A percentile compares a stretch with the other conserved stretches of the same genome.
Conservation (phyloP, 2,113 vertebrate species). For the Silurus meridionalis region DNA sequence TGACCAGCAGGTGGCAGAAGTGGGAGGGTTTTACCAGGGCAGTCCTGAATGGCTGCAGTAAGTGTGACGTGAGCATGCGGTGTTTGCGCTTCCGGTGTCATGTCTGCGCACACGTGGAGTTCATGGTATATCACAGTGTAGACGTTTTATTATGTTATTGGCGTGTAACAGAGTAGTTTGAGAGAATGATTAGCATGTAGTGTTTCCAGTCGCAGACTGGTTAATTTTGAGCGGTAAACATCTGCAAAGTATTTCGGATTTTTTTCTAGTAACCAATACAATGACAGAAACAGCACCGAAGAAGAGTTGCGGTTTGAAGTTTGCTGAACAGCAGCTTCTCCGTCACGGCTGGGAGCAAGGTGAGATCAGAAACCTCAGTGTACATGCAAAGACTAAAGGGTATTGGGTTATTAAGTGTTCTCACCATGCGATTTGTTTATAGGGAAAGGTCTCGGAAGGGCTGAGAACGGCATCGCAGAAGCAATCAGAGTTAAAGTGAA, state of each 20-base stretch:
- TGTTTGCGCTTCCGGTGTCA: neutral
- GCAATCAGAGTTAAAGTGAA: conserved; percentile 89
- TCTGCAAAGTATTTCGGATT: neutral
- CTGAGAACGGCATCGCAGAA: conserved; percentile 82
- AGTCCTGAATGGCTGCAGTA: neutral
- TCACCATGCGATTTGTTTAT: neutral
- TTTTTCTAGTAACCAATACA: neutral
- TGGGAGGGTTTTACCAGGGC: neutral
- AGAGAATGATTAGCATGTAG: neutral
- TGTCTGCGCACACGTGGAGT: conserved; percentile 26
- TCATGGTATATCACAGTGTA: neutral
- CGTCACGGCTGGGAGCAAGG: conserved; percentile 87
- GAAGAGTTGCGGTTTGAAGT: conserved; percentile 74
- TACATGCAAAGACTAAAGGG: too few species aligned
- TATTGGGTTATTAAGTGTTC: neutral
- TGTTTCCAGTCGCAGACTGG: neutral
- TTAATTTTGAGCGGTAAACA: neutral
- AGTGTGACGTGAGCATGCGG: conserved; percentile 13
- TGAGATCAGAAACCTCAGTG: conserved; percentile 44
- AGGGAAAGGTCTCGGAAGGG: conserved; percentile 87
- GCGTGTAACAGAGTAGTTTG: neutral
- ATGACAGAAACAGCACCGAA: conserved; percentile 62
- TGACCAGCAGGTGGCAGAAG: conserved; percentile 13
- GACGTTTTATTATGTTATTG: neutral
- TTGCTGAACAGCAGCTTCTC: conserved; percentile 83